Evolutionary conservation across 92 coral and sea anemone genomes (phyloP).

Genomic region (Porites rus): DNA sequence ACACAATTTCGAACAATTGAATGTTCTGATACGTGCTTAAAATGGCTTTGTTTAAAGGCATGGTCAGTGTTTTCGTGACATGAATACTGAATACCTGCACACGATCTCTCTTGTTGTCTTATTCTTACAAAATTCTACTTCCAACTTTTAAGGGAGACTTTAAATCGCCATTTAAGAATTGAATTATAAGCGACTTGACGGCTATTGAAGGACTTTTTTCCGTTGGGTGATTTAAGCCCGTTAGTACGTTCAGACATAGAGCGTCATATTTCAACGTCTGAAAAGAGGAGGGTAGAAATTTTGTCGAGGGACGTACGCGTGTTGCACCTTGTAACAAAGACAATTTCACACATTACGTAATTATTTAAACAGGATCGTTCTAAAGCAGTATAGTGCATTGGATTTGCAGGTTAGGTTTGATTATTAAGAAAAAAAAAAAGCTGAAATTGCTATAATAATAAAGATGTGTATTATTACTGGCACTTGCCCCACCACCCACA

Average conservation of each 20-base stretch:
- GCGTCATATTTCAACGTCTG: slow-evolving; percentile 17
- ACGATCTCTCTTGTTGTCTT: not conserved
- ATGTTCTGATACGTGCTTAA: slow-evolving; percentile 27
- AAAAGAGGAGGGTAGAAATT: not conserved
- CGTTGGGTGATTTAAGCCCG: not conserved
- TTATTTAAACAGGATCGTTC: not conserved
- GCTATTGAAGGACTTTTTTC: not conserved
- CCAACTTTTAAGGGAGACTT: not conserved
- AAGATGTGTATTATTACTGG: too few relatives aligned
- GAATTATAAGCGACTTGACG: not conserved
- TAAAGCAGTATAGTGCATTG: not conserved
- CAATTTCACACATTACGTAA: not conserved
- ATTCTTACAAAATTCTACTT: not conserved
- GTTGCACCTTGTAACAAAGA: not conserved
- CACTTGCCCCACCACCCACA: not conserved
- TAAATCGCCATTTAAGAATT: not conserved
- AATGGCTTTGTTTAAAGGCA: slow-evolving; percentile 12
- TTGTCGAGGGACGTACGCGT: not conserved
- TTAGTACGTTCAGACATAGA: slow-evolving; percentile 3
- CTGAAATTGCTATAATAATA: too few relatives aligned
- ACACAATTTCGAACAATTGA: slow-evolving; percentile 7
- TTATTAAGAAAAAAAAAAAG: too few relatives aligned
- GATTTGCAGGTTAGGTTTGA: not conserved
- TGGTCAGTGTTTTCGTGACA: slow-evolving; percentile 48
- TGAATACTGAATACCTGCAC: slow-evolving; percentile 41